Evolutionary conservation across 1,140 invertebrate species (phyloP).

Genomic region (Bombus balteatus): DNA sequence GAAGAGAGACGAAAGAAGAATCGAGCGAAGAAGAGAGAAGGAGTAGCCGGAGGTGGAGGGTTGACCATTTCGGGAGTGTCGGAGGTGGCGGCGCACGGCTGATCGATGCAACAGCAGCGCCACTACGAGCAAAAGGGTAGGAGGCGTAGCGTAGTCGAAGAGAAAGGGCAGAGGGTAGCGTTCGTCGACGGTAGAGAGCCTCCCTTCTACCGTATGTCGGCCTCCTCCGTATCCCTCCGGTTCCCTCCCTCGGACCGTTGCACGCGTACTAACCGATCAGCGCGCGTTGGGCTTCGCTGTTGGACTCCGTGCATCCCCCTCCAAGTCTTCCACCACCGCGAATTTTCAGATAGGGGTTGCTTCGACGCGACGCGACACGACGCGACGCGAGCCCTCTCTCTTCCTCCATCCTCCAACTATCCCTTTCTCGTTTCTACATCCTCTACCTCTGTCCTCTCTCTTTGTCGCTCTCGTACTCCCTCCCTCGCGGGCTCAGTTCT

Average conservation of each 20-base stretch:
- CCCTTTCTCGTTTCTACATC: conserved; percentile 57
- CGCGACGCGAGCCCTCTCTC: conserved; percentile 54
- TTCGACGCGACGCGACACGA: conserved; percentile 31
- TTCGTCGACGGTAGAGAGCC: conserved; percentile 19
- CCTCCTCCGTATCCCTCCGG: conserved; percentile 38
- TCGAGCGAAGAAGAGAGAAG: not conserved
- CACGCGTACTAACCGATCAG: conserved; percentile 69
- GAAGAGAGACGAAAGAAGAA: not conserved
- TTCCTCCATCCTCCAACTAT: conserved; percentile 32
- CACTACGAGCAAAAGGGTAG: conserved; percentile 62
- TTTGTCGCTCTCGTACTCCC: conserved; percentile 61
- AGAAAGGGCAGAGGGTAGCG: conserved; percentile 23
- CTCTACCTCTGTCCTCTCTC: conserved; percentile 61
- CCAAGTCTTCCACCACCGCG: conserved; percentile 26
- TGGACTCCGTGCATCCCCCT: conserved; percentile 13
- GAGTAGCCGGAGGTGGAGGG: conserved; percentile 45
- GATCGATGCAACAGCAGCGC: conserved; percentile 81
- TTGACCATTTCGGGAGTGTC: conserved; percentile 68
- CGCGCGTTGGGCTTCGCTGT: conserved; percentile 56
- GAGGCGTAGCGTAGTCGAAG: conserved; percentile 55
- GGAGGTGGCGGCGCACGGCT: conserved; percentile 75
- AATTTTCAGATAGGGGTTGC: conserved; percentile 40
- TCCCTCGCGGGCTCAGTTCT: conserved; percentile 75
- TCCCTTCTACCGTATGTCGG: conserved; percentile 9
- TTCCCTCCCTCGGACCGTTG: conserved; percentile 51